Evolutionary conservation across 1,140 invertebrate genomes (phyloP), one percentile per base, ranked within the genome.

Genomic region (Zaprionus gabonicus): DNA sequence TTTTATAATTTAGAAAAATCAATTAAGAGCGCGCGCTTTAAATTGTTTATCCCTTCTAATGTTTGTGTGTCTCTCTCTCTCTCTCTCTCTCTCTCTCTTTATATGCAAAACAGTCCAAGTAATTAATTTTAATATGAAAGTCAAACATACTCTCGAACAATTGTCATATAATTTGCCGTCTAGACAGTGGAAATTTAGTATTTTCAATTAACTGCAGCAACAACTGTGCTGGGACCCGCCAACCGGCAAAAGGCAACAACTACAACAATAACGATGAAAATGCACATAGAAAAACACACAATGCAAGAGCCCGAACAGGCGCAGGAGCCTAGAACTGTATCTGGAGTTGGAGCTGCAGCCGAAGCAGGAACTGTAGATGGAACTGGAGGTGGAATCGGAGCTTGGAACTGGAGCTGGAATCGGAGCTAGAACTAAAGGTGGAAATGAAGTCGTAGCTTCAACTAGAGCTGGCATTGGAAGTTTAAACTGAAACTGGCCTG

Each of bases 121-220:
- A 90, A 90, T 90, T 90, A 90, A 90, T 90, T 90, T 90, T 90
- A 90, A 90, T 90, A 90, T 90, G 86, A 90, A 90, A 91, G 86
- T 80, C 79, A 90, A 90, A 90, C 85, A 90, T 82, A 76, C 76
- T 58, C 86, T 76, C 82, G 77, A 81, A 92, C 91, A 92, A 92
- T 92, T 92, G 91, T 92, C 91, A 92, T 91, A 92, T 92, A 92
- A 92, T 92, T 92, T 92, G 82, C 91, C 87, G 91, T 92, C 91
- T 92, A 92, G 91, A 92, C 91, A 81, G 84, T 84, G 81, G 71
- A 92, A 92, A 92, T 92, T 92, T 92, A 92, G 91, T 92, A 92
- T 92, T 92, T 92, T 92, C 91, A 92, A 92, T 92, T 92, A 92
- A 92, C 91, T 92, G 86, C 85, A 88, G 79, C 80, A 70, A 72